These are phyloP conservation scores for Nasonia giraulti DNA, from an alignment of 1,140 invertebrate species.

Conservation along the genomic window DNA sequence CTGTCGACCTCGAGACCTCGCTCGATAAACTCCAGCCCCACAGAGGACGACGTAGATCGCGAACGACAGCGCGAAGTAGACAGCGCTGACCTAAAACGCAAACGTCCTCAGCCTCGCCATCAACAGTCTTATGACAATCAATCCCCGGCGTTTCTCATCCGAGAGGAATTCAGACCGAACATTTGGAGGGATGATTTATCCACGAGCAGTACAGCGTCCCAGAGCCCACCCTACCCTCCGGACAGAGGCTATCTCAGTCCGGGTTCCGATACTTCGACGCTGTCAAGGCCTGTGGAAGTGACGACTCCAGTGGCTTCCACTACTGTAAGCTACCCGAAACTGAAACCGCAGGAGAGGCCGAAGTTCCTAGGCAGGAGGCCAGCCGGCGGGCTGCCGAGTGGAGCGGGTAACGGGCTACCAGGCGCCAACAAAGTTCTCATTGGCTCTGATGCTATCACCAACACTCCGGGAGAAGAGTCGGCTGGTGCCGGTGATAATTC, in stretches of 20 bases:
- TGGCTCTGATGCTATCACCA: slow-evolving; percentile 16
- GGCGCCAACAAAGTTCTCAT: slow-evolving; percentile 53
- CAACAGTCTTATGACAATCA: neutral
- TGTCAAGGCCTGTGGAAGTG: neutral
- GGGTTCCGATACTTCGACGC: neutral
- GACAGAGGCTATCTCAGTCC: neutral
- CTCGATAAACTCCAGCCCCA: neutral
- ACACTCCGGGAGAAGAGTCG: neutral
- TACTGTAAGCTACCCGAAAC: neutral
- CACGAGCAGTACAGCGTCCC: neutral
- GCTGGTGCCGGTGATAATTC: neutral
- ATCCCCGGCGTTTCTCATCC: neutral
- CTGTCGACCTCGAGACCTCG: neutral
- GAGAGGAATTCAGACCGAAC: neutral
- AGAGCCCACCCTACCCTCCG: neutral
- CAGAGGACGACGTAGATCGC: slow-evolving; percentile 58
- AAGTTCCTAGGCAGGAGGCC: slow-evolving; percentile 44
- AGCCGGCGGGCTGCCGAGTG: slow-evolving; percentile 56
- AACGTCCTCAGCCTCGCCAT: neutral
- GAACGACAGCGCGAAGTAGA: slow-evolving; percentile 56
- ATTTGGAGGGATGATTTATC: neutral
- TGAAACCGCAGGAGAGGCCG: neutral
- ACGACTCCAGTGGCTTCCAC: neutral
- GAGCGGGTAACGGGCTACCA: slow-evolving; percentile 59
- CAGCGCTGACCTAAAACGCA: slow-evolving; percentile 25